Evolutionary conservation across 2,113 vertebrate species (phyloP).

Genomic region (Otocyon megalotis): DNA sequence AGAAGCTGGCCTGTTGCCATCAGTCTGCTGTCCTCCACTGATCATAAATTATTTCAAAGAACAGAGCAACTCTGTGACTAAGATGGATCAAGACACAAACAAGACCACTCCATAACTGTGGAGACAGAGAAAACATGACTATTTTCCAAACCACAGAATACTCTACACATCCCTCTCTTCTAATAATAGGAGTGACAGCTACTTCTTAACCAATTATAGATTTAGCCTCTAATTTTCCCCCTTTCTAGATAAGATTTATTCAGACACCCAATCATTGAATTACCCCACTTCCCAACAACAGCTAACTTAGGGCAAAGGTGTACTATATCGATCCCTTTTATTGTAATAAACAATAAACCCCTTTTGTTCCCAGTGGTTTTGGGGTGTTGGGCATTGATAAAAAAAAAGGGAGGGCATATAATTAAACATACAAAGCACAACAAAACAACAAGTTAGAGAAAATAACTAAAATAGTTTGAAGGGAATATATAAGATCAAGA

Average conservation of each 20-base stretch:
- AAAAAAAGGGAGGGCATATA: neutral
- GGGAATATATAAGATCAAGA: neutral
- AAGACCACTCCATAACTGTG: neutral
- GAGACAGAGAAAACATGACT: neutral
- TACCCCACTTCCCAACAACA: neutral
- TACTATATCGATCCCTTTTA: neutral
- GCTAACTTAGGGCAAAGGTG: neutral
- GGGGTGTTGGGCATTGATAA: neutral
- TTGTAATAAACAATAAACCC: neutral
- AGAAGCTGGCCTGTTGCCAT: neutral
- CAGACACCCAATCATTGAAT: neutral
- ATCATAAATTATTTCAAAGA: too few relatives aligned
- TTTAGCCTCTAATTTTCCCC: neutral
- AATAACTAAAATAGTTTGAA: neutral
- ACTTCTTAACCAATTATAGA: neutral
- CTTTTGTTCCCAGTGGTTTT: neutral
- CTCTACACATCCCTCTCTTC: neutral
- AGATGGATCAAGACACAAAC: neutral
- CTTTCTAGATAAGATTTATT: neutral
- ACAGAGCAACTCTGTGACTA: too few relatives aligned
- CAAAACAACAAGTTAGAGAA: neutral
- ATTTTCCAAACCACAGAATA: neutral
- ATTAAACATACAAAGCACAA: neutral
- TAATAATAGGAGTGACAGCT: neutral
- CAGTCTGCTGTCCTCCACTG: fast-evolving